Evolutionary conservation across 2,797 vertebrate genomes (phyloP), one percentile per base, ranked within the genome.

Genomic region (Microctenopoma stevenorrisi): DNA sequence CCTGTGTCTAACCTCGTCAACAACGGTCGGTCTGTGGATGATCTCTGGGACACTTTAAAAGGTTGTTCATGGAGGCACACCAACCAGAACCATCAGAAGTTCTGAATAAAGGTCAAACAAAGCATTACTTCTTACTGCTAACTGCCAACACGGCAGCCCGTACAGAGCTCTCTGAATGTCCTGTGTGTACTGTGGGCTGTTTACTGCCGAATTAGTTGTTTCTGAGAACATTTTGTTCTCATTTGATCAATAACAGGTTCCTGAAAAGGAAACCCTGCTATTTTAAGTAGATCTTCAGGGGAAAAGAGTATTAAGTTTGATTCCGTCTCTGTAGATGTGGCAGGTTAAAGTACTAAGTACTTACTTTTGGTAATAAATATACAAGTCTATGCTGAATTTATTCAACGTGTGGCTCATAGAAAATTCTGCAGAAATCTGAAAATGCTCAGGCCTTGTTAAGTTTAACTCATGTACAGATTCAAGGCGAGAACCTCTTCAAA

Each of bases 1-100:
- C 60, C 35, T 13, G 38, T 58, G 65, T 42, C 48, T 46, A 47
- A 78, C 67, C 57, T 56, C 26, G 68, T 72, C 44, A 47, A 54
- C 37, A 52, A 50, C 47, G 43, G 62, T 40, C 11, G 65, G 30
- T 53, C 51, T 56, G 64, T 22, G 7, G 40, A 8, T 28, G 74
- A 64, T 55, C 60, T 44, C 6, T 10, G 54, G 22, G 55, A 60
- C 57, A 13, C 47, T 56, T 50, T 30, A 25, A 60, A 35, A 42
- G 22, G 55, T 35, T 42, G 42, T 68, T 43, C 13, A 25, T 46
- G 44, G 14, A 30, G 44, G 30, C 43, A 38, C 13, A 54, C 11
- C 18, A 56, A 35, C 12, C 12, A 44, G 12, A 33, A 22, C 22
- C 5, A 38, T 18, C 22, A 22, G 22, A 22, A 22, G 7, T 9